These are phyloP conservation scores for Xenopus laevis DNA, from an alignment of 2,113 vertebrate genomes.

Conservation along the genomic window DNA sequence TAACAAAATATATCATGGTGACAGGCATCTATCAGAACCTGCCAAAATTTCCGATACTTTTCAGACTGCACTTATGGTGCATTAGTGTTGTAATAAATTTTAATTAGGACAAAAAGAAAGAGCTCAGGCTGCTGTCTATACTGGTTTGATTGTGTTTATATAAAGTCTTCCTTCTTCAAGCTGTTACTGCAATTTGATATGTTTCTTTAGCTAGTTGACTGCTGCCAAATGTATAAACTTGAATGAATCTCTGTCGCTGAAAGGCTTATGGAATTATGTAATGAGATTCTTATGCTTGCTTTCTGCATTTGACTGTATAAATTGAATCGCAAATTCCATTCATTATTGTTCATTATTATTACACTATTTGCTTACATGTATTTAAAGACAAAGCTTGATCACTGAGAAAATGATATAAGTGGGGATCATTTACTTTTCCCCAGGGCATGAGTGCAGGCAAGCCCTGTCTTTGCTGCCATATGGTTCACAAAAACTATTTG, in stretches of 20 bases:
- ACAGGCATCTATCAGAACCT: background rate
- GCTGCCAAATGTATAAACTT: slow-evolving; percentile 36
- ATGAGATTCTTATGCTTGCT: too few species aligned
- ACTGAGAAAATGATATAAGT: too few species aligned
- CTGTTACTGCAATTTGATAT: slow-evolving; percentile 31
- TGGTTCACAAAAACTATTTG: too few species aligned
- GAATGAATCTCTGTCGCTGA: slow-evolving; percentile 12
- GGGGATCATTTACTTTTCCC: too few species aligned
- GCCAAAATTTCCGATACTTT: slow-evolving; percentile 9
- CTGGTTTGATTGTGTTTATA: slow-evolving; percentile 15
- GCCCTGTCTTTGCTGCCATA: too few species aligned
- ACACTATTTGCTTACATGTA: too few species aligned
- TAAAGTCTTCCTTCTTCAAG: slow-evolving; percentile 10
- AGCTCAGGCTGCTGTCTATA: background rate
- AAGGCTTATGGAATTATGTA: background rate
- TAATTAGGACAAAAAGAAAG: slow-evolving; percentile 7
- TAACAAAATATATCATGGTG: background rate
- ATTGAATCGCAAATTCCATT: too few species aligned
- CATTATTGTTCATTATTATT: too few species aligned
- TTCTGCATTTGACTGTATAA: too few species aligned
- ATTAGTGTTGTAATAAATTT: background rate
- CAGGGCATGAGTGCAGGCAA: too few species aligned
- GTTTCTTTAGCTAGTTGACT: slow-evolving; percentile 30
- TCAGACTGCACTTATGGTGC: slow-evolving; percentile 17
- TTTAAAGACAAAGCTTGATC: too few species aligned